phyloP scores from a whole-genome alignment of 2,888 invertebrate genomes.

The Amphipoea lucens region DNA sequence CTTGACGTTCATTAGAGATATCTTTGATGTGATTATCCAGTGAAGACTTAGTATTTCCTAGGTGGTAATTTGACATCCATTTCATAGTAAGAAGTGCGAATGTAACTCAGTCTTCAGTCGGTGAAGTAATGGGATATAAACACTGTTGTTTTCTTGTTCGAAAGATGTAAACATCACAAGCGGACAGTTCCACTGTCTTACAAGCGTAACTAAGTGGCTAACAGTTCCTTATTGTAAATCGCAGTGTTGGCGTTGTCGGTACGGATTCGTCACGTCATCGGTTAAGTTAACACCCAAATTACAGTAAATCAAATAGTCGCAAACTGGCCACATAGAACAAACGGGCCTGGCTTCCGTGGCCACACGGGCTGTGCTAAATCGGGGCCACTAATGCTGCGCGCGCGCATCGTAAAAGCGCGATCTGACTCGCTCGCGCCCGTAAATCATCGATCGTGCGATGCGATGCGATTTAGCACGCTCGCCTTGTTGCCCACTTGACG shows the following conservation, averaged over 20 bases:
- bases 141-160: slow-evolving; percentile 57
- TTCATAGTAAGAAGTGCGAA: slow-evolving; percentile 32
- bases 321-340: slow-evolving; percentile 76
- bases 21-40: background rate
- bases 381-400: slow-evolving; percentile 70
- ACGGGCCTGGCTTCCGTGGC: slow-evolving; percentile 76
- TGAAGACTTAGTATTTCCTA: slow-evolving; percentile 12
- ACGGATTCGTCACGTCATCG: slow-evolving; percentile 67
- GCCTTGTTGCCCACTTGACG: slow-evolving; percentile 62
- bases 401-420: slow-evolving; percentile 80
- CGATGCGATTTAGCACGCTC: slow-evolving; percentile 82
- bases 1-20: background rate
- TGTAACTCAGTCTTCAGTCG: slow-evolving; percentile 31
- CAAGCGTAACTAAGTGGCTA: slow-evolving; percentile 58
- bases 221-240: slow-evolving; percentile 66
- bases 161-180: slow-evolving; percentile 60
- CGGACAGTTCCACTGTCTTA: slow-evolving; percentile 62
- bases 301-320: slow-evolving; percentile 78
- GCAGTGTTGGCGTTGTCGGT: slow-evolving; percentile 64
- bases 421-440: slow-evolving; percentile 81
- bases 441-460: slow-evolving; percentile 85
- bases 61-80: slow-evolving; percentile 33
- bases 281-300: slow-evolving; percentile 74
- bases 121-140: slow-evolving; percentile 56
- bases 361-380: slow-evolving; percentile 82